Evolutionary conservation across 2,888 invertebrate species (phyloP).

Genomic region (Limnephilus rhombicus): DNA sequence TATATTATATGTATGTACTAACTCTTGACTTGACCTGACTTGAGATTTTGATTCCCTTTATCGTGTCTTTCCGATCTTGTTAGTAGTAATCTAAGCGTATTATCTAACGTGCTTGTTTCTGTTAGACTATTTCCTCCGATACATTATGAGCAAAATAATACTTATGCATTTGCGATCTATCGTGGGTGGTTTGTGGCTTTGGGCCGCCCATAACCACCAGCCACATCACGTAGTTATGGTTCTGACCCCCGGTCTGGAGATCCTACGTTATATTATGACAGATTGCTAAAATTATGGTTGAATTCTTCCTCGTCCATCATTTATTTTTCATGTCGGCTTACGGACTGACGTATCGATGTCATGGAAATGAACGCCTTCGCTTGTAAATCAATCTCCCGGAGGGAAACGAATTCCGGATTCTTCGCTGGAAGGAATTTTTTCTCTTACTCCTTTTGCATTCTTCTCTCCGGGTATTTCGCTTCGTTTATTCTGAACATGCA

Average conservation of each 20-base stretch:
- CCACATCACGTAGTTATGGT: neutral
- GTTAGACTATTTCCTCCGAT: neutral
- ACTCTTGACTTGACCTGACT: neutral
- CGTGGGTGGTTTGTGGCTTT: neutral
- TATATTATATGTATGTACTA: too few relatives aligned
- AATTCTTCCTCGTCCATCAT: neutral
- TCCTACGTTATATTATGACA: neutral
- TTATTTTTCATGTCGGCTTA: constrained; percentile 1
- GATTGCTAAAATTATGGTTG: neutral
- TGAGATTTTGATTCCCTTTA: neutral
- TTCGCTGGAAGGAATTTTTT: neutral
- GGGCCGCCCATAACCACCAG: neutral
- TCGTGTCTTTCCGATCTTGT: neutral
- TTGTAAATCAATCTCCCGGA: neutral
- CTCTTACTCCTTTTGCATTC: neutral
- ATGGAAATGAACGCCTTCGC: neutral
- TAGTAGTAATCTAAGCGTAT: neutral
- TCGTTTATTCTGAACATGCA: neutral
- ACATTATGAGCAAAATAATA: neutral
- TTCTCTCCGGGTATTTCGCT: neutral
- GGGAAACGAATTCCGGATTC: neutral
- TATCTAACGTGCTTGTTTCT: neutral
- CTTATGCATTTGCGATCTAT: neutral
- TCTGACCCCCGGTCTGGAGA: neutral
- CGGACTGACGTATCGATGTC: neutral